Evolutionary conservation across 2,888 invertebrate species (phyloP).

Genomic region (Caenorhabditis sp.): DNA sequence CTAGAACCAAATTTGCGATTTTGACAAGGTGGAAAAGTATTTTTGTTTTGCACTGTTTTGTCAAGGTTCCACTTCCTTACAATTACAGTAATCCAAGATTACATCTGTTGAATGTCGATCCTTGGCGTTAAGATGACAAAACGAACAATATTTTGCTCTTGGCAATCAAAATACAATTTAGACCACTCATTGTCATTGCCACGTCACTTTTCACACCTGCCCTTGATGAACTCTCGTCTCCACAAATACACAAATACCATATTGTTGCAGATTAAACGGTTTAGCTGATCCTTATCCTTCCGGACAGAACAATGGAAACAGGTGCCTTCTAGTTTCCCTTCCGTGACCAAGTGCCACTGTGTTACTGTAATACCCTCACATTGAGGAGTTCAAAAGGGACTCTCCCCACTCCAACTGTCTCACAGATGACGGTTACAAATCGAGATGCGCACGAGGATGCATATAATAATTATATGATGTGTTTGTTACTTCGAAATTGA

Average conservation of each 20-base stretch:
- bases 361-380: constrained; percentile 11
- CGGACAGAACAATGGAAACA: not conserved
- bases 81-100: too few species aligned
- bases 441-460: not conserved
- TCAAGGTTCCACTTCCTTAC: not conserved
- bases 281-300: constrained; percentile 20
- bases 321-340: constrained; percentile 27
- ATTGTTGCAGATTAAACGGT: constrained; percentile 4
- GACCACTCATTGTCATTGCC: constrained; percentile 3
- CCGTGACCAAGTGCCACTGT: constrained; percentile 20
- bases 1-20: too few species aligned
- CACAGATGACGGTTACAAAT: constrained; percentile 55
- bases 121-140: not conserved
- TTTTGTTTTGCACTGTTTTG: too few species aligned
- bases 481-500: constrained; percentile 53
- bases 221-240: not conserved
- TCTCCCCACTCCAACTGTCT: constrained; percentile 25
- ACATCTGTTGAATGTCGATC: not conserved
- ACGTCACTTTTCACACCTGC: constrained; percentile 3
- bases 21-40: too few species aligned
- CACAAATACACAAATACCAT: constrained; percentile 15
- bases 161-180: not conserved
- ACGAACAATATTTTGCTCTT: not conserved
- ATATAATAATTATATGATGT: constrained; percentile 40
- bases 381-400: constrained; percentile 42